phyloP scores from a whole-genome alignment of 2,113 vertebrate genomes.

The Symphodus melops region DNA sequence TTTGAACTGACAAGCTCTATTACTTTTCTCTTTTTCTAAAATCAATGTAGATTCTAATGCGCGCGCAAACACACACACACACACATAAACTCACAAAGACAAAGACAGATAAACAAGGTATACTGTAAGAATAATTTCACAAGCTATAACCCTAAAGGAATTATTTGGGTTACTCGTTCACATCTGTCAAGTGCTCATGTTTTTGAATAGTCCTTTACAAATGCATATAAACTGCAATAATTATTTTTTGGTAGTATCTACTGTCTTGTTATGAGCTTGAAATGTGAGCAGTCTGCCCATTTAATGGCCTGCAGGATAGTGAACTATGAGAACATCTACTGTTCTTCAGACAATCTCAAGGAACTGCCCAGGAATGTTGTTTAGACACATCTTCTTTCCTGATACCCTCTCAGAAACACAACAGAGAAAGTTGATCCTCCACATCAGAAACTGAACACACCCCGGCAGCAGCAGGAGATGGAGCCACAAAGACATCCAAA shows the following conservation, averaged over 20 bases:
- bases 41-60: no score
- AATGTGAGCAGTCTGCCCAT: neutral
- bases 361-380: constrained; percentile 46
- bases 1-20: no score
- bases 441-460: constrained; percentile 45
- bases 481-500: constrained; percentile 14
- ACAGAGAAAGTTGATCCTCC: constrained; percentile 56
- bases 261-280: no score
- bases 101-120: no score
- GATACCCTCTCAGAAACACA: constrained; percentile 38
- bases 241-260: neutral
- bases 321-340: constrained; percentile 4
- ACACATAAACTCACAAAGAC: no score
- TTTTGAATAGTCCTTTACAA: neutral
- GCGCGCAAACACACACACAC: no score
- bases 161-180: no score
- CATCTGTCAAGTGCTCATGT: no score
- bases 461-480: constrained; percentile 14
- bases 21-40: no score
- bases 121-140: no score
- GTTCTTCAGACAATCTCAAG: constrained; percentile 5
- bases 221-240: neutral
- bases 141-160: no score
- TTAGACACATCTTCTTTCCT: constrained; percentile 31
- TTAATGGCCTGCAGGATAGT: neutral